These are phyloP conservation scores for Cydia pomonella DNA, from an alignment of 1,140 invertebrate genomes.

Conservation along the genomic window DNA sequence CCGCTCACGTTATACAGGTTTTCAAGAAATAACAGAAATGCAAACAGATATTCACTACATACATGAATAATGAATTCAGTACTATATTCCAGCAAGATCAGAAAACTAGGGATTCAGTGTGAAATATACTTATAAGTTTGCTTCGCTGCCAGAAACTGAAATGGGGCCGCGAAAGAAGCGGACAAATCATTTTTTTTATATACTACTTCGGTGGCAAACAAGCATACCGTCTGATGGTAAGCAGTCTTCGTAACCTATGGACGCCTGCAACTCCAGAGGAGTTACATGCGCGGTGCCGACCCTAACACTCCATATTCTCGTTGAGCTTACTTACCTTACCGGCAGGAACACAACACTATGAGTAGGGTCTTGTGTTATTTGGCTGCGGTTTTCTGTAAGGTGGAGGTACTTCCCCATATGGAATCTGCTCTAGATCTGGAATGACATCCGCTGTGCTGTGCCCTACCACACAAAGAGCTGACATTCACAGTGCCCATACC, in stretches of 20 bases:
- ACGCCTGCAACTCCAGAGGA: background rate
- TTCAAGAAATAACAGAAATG: no score
- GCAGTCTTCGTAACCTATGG: background rate
- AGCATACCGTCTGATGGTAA: background rate
- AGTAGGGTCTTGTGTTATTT: no score
- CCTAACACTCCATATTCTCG: background rate
- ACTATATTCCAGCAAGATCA: background rate
- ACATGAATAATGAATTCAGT: background rate
- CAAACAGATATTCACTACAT: no score
- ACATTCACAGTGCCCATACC: no score
- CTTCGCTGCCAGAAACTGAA: background rate
- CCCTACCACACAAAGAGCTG: no score
- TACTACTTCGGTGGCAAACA: background rate
- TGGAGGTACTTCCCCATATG: no score
- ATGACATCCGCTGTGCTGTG: no score
- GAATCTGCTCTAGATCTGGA: no score
- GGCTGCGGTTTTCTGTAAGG: no score
- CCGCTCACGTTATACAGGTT: no score
- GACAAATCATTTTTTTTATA: background rate
- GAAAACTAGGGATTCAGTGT: background rate
- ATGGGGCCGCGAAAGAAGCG: background rate
- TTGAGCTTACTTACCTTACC: no score
- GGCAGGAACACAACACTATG: no score
- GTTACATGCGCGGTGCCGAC: background rate
- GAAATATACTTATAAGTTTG: constrained; percentile 7